Percentiles rank a stretch among this genome's conserved stretches.
phyloP scores from a whole-genome alignment of 1,140 invertebrate genomes.

The Steinernema khuongi region DNA sequence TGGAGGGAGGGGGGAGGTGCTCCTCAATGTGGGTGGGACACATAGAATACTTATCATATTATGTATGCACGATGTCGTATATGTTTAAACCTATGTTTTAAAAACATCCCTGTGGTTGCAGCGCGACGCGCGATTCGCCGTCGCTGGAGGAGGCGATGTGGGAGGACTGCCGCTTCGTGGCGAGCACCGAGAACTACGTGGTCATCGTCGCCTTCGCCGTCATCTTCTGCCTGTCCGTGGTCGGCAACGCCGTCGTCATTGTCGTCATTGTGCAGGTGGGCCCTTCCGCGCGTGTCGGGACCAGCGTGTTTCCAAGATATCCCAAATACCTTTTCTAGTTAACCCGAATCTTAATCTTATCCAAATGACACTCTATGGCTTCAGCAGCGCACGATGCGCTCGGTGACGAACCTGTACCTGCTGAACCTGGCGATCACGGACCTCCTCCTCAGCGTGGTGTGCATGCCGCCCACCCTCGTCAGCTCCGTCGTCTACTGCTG shows the following conservation, averaged over 20 bases:
- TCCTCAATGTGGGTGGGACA: no score
- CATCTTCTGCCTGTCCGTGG: constrained; percentile 35
- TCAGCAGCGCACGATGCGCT: constrained; percentile 41
- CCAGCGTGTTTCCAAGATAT: background rate
- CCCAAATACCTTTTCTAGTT: background rate
- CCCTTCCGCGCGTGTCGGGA: background rate
- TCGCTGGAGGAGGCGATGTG: background rate
- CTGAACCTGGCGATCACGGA: constrained; percentile 43
- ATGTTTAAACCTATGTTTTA: background rate
- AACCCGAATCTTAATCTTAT: background rate
- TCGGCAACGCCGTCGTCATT: constrained; percentile 34
- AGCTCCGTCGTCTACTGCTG: constrained; percentile 38
- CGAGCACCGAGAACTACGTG: constrained; percentile 31
- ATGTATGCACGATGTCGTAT: no score
- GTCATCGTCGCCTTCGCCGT: constrained; percentile 30
- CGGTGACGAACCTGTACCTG: constrained; percentile 40
- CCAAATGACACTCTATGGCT: background rate
- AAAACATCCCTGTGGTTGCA: background rate
- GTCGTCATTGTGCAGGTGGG: constrained; percentile 37
- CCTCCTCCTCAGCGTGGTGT: constrained; percentile 36
- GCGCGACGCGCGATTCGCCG: background rate
- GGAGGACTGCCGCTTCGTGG: constrained; percentile 29
- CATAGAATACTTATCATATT: no score
- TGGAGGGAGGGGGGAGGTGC: no score
- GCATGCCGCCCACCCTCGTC: constrained; percentile 42